These are phyloP conservation scores for Ophion slaviceki DNA, from an alignment of 2,888 invertebrate species.

Conservation along the genomic window DNA sequence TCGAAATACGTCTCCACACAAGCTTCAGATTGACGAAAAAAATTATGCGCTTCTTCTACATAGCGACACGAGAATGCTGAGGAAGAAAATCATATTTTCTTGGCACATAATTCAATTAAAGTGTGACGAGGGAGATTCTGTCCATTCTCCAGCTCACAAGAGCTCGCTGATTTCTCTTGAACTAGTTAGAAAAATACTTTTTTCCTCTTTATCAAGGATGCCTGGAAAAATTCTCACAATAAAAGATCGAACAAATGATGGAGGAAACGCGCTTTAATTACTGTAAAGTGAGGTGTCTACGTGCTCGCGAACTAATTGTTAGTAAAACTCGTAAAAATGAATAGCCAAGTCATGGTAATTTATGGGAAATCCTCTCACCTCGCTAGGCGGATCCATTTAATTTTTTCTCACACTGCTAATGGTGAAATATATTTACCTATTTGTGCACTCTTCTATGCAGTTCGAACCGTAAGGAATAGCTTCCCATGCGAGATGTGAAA, in stretches of 20 bases:
- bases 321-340: slow-evolving; percentile 18
- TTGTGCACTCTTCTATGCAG: background rate
- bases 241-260: slow-evolving; percentile 17
- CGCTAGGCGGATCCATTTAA: slow-evolving; percentile 13
- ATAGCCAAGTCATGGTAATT: slow-evolving; percentile 37
- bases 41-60: background rate
- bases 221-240: slow-evolving; percentile 35
- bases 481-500: background rate
- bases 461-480: background rate
- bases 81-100: slow-evolving; percentile 43
- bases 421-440: background rate
- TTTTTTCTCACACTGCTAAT: slow-evolving; percentile 29
- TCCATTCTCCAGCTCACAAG: slow-evolving; percentile 11
- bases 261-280: slow-evolving; percentile 41
- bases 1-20: background rate
- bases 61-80: background rate
- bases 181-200: slow-evolving; percentile 6
- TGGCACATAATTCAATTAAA: slow-evolving; percentile 47
- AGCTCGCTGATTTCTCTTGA: slow-evolving; percentile 31
- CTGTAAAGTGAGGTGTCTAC: background rate
- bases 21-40: background rate
- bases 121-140: slow-evolving; percentile 47
- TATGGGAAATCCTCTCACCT: slow-evolving; percentile 26
- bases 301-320: background rate
- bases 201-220: slow-evolving; percentile 4